A percentile compares a stretch with the other conserved stretches of the same genome.
Evolutionary conservation across 2,797 vertebrate species (phyloP).

Genomic region (Choloepus didactylus): DNA sequence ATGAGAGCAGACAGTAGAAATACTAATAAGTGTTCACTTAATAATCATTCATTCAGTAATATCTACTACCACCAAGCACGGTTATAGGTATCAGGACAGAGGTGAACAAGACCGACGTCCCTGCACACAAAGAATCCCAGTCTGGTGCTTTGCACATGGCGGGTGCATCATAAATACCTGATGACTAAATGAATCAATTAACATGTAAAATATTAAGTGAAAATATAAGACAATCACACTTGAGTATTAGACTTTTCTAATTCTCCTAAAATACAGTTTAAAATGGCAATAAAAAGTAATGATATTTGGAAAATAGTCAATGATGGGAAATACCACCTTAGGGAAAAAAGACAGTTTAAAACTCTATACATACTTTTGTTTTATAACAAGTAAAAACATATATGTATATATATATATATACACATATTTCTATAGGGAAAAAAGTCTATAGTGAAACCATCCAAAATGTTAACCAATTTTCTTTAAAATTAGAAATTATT

Average conservation of each 20-base stretch:
- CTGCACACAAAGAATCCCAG: not conserved
- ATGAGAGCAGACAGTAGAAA: not conserved
- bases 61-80: not conserved
- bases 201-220: not conserved
- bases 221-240: slow-evolving; percentile 28
- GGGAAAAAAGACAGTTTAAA: slow-evolving; percentile 16
- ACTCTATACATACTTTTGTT: not conserved
- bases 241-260: not conserved
- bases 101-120: not conserved
- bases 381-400: not conserved
- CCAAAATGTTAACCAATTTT: slow-evolving; percentile 51
- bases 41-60: not conserved
- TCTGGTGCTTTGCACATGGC: not conserved
- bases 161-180: not conserved
- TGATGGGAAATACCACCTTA: not conserved
- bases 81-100: not conserved
- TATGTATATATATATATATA: not conserved
- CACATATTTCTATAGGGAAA: not conserved
- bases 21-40: not conserved
- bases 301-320: slow-evolving; percentile 23
- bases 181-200: not conserved
- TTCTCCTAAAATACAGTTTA: slow-evolving; percentile 41
- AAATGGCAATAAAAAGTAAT: slow-evolving; percentile 30
- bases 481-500: slow-evolving; percentile 32
- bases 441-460: not conserved